phyloP scores from a whole-genome alignment of 2,797 vertebrate species.

The Crocodylus rhombifer region DNA sequence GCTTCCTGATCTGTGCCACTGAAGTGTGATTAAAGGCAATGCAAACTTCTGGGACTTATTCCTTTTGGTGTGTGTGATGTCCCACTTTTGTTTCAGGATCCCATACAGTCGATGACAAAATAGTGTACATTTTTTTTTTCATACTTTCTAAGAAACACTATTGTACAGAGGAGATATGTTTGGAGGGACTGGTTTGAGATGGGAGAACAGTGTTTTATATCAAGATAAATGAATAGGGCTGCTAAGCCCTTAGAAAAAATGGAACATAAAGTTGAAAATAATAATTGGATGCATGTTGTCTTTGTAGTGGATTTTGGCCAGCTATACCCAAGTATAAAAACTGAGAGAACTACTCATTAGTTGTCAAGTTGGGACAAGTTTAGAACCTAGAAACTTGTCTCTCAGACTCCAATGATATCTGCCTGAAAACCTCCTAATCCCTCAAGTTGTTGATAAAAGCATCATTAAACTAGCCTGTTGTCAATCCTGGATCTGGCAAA shows the following conservation, averaged over 20 bases:
- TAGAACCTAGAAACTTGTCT: neutral
- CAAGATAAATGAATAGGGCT: neutral
- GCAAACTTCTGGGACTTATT: neutral
- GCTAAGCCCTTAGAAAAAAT: neutral
- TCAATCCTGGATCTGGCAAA: neutral
- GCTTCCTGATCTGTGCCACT: neutral
- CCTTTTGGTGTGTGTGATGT: neutral
- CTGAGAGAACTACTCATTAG: neutral
- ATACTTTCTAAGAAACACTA: neutral
- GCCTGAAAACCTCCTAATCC: neutral
- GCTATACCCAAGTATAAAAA: neutral
- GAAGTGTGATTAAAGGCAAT: neutral
- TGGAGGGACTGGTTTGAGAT: conserved; percentile 4
- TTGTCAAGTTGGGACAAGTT: neutral
- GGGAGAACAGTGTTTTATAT: neutral
- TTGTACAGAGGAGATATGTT: neutral
- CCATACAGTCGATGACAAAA: neutral
- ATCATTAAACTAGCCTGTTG: neutral
- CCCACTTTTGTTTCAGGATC: neutral
- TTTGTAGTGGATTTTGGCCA: neutral
- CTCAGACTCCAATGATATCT: neutral
- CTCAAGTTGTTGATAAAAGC: conserved; percentile 17
- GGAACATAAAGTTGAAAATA: neutral
- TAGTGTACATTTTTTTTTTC: neutral
- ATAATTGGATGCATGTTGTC: neutral